These are phyloP conservation scores for Pinctada fucata DNA, from an alignment of 2,888 invertebrate genomes.

Conservation along the genomic window DNA sequence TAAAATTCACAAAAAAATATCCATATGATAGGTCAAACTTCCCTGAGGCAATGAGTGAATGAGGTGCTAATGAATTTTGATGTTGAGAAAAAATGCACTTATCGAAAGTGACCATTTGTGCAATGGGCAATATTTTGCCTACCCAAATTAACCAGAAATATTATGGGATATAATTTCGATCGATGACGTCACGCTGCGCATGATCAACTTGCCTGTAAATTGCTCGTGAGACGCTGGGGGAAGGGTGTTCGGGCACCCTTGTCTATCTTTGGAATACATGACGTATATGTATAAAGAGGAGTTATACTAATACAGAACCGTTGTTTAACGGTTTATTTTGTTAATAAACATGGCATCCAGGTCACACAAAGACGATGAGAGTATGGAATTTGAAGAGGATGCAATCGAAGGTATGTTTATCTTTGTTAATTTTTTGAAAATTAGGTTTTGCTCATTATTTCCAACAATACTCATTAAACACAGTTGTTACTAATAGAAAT, in stretches of 20 bases:
- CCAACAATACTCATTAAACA: too few species aligned
- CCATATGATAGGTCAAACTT: too few species aligned
- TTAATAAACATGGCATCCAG: conserved; percentile 27
- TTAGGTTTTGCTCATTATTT: neutral
- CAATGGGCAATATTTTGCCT: too few species aligned
- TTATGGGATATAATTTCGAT: conserved; percentile 69
- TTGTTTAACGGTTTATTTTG: neutral
- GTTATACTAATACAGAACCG: neutral
- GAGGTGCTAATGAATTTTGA: too few species aligned
- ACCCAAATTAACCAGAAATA: conserved; percentile 33
- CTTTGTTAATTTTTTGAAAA: neutral
- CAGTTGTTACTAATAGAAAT: too few species aligned
- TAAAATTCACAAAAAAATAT: too few species aligned
- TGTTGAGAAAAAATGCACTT: too few species aligned
- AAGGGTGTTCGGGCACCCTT: conserved; percentile 34
- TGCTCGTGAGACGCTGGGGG: conserved; percentile 51
- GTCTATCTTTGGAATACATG: conserved; percentile 9
- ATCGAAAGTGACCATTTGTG: too few species aligned
- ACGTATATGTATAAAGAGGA: conserved; percentile 2
- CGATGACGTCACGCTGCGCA: conserved; percentile 70
- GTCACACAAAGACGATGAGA: conserved; percentile 61
- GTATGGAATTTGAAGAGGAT: conserved; percentile 63
- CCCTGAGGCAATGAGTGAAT: too few species aligned
- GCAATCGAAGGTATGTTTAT: conserved; percentile 45
- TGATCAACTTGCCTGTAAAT: conserved; percentile 55